Percentiles rank a stretch among this genome's conserved stretches.
Conservation (phyloP, 2,888 invertebrate species). For the Pterostichus niger region DNA sequence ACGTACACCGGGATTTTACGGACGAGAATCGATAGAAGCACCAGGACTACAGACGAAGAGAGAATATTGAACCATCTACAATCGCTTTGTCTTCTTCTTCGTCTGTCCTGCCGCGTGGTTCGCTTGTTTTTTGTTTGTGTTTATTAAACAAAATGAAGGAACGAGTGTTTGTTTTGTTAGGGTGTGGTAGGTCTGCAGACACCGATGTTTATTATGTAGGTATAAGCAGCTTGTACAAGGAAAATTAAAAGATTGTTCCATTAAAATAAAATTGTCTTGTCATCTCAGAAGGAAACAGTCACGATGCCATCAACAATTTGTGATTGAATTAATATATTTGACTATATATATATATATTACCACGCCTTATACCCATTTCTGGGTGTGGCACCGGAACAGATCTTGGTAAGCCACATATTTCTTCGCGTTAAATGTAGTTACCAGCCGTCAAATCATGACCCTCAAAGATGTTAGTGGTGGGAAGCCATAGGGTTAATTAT, state of each 20-base stretch:
- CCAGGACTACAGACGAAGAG: background rate
- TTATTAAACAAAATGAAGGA: conserved; percentile 50
- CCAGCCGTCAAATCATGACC: too few species aligned
- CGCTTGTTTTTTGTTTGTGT: conserved; percentile 3
- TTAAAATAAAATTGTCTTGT: conserved; percentile 40
- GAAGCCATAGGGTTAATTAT: too few species aligned
- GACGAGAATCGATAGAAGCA: conserved; percentile 38
- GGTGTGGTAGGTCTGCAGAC: background rate
- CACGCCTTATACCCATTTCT: too few species aligned
- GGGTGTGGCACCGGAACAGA: too few species aligned
- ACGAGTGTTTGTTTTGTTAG: conserved; percentile 28
- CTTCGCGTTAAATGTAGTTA: too few species aligned
- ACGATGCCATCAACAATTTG: conserved; percentile 2
- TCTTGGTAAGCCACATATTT: too few species aligned
- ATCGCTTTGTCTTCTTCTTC: conserved; percentile 37
- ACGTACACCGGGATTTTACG: conserved; percentile 46
- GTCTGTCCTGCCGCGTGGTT: background rate
- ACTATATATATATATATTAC: too few species aligned
- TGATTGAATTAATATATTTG: conserved; percentile 25
- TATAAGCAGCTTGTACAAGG: background rate
- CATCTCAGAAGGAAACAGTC: conserved; percentile 13
- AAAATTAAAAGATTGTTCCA: conserved; percentile 28
- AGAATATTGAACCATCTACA: background rate
- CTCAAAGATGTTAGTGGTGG: too few species aligned
- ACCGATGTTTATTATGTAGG: conserved; percentile 13